These are phyloP conservation scores for Oligia latruncula DNA, from an alignment of 2,888 invertebrate species.

Conservation along the genomic window DNA sequence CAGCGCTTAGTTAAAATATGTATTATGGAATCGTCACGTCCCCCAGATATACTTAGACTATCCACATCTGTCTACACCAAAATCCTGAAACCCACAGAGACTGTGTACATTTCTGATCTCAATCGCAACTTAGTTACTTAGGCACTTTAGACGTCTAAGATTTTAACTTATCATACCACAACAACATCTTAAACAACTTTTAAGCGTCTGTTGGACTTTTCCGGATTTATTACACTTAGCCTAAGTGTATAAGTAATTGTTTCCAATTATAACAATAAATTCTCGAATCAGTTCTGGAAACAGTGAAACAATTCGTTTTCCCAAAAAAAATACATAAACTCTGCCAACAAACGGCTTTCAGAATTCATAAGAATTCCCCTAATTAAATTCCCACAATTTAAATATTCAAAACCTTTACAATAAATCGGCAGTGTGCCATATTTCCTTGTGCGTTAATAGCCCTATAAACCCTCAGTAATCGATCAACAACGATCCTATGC, in stretches of 20 bases:
- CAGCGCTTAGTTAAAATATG: neutral
- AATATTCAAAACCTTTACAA: conserved; percentile 38
- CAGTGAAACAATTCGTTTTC: neutral
- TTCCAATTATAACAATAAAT: neutral
- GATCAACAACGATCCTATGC: conserved; percentile 67
- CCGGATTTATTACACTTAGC: neutral
- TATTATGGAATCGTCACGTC: neutral
- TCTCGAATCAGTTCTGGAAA: neutral
- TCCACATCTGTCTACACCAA: neutral
- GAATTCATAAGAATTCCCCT: conserved; percentile 30
- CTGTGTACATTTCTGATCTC: neutral
- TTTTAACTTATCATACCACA: neutral
- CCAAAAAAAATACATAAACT: neutral
- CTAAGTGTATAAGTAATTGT: neutral
- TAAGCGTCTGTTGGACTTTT: neutral
- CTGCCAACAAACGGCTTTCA: conserved; percentile 15
- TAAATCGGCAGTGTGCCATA: conserved; percentile 51
- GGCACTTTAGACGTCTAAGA: neutral
- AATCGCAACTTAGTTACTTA: neutral
- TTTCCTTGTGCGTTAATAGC: conserved; percentile 60
- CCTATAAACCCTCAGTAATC: conserved; percentile 67
- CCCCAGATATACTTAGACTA: neutral
- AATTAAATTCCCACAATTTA: conserved; percentile 34
- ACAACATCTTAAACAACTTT: neutral
- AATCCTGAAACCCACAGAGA: too few relatives aligned